Conservation (phyloP, 2,888 invertebrate genomes). For the Athalia cordata region DNA sequence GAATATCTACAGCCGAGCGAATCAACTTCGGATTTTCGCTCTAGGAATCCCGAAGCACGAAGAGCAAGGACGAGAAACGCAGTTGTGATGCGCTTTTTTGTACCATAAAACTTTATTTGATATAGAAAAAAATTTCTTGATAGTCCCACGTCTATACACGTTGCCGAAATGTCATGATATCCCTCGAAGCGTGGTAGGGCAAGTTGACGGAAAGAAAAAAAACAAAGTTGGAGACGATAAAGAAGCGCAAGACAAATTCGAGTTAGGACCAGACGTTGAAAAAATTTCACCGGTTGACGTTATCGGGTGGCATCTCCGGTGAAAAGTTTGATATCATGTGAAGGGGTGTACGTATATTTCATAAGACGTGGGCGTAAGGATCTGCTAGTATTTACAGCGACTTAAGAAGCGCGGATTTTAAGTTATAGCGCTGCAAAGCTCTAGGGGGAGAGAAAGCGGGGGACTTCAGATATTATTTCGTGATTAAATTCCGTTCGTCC, state of each 20-base stretch:
- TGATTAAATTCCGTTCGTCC: slow-evolving; percentile 26
- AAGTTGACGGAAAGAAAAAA: background rate
- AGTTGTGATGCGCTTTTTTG: too few relatives aligned
- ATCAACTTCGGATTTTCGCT: background rate
- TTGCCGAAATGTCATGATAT: background rate
- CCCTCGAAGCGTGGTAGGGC: background rate
- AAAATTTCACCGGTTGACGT: slow-evolving; percentile 16
- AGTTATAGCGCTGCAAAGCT: too few relatives aligned
- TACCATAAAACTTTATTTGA: too few relatives aligned
- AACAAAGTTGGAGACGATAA: background rate
- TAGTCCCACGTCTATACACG: too few relatives aligned
- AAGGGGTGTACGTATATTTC: slow-evolving; percentile 4
- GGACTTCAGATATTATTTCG: slow-evolving; percentile 8
- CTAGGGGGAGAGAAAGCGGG: too few relatives aligned
- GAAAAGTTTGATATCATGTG: background rate
- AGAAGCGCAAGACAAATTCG: slow-evolving; percentile 7
- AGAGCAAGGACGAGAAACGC: background rate
- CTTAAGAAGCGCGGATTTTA: too few relatives aligned
- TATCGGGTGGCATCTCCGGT: slow-evolving; percentile 18
- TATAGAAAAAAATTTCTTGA: too few relatives aligned
- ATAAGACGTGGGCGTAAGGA: background rate
- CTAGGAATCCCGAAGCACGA: background rate
- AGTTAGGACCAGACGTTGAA: background rate
- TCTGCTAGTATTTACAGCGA: too few relatives aligned
- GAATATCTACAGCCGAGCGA: background rate